Evolutionary conservation across 2,113 vertebrate genomes (phyloP).

Genomic region (Xenopus laevis): DNA sequence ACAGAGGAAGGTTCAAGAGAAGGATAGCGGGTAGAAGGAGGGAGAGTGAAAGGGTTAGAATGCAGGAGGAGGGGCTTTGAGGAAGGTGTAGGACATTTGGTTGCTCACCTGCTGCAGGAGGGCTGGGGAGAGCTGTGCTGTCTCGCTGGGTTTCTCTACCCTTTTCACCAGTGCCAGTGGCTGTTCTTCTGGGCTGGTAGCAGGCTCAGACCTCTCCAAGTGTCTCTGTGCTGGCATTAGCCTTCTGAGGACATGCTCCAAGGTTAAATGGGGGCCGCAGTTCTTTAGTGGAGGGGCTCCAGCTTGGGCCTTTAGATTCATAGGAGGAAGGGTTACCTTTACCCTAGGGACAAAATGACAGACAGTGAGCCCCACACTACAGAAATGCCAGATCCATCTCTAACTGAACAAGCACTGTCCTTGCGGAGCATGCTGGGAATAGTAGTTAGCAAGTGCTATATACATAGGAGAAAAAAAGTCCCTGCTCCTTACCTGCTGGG

Average conservation of each 20-base stretch:
- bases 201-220: background rate
- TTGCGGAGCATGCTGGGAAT: too few relatives aligned
- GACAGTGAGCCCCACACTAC: background rate
- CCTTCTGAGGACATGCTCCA: constrained; percentile 21
- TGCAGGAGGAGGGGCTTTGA: background rate
- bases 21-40: background rate
- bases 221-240: constrained; percentile 1
- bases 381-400: background rate
- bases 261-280: background rate
- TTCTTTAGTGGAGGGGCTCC: background rate
- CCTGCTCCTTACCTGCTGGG: constrained; percentile 9
- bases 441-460: too few relatives aligned
- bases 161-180: constrained; percentile 33
- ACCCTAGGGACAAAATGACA: background rate
- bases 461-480: too few relatives aligned
- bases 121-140: background rate
- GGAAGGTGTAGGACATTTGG: background rate
- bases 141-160: constrained; percentile 2
- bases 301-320: background rate
- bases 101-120: constrained; percentile 26
- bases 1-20: background rate
- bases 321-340: background rate
- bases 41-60: background rate
- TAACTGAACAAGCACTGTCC: background rate
- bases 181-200: constrained; percentile 5